Evolutionary conservation across 2,888 invertebrate species (phyloP), one percentile per base, ranked within the genome.

Genomic region (Plemyria rubiginata): DNA sequence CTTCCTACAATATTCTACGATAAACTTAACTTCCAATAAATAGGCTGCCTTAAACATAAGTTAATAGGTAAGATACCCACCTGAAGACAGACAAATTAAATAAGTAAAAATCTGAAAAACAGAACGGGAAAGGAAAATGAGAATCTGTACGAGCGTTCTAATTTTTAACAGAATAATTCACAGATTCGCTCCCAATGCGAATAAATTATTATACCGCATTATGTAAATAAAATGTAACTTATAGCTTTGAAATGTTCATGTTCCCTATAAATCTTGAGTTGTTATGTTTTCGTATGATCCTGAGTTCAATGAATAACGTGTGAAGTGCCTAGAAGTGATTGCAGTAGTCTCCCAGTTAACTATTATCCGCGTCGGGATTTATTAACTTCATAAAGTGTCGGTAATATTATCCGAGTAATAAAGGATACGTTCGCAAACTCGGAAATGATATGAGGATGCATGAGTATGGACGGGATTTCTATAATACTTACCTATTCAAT

Each of bases 401-500:
- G 60, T 84, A 84, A 87, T 86, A 89, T 87, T 84, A 82, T 85
- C 77, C 77, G 67, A 80, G 86, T 84, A 84, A 85, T 90, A 90
- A 88, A 88, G 83, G 79, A 82, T 83, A 82, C 82, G 82, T 79
- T 77, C 80, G 78, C 70, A 70, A 75, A 79, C 80, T 81, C 75
- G 65, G 45, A 54, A 59, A 46, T 48, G 45, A 77, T 81, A 77
- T 16, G 48, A 46, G 16, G 22, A 55, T 38, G 46, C 38, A 29
- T 38, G 48, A 40, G 22, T 28, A 52, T 40, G 48, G 22, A n/a
- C n/a, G 49, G 16, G 16, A 45, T 45, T 9, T 11, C 16, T 16
- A 16, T 16, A 16, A 45, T 15, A 15, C 43, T 43, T 13, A 43
- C 13, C 43, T 43, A n/a, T 6, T 8, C 43, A 15, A 43, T 45